Evolutionary conservation across 1,140 invertebrate species (phyloP).

Genomic region (silkworm (Bombyx mori)): ASM3026992v2 NC_085123.1:8524001-8524500

Average conservation of each 20-base stretch:
- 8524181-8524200: too few relatives aligned
- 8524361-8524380: slow-evolving; percentile 73
- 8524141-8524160: too few relatives aligned
- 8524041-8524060: too few relatives aligned
- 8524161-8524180: too few relatives aligned
- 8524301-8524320: slow-evolving; percentile 78
- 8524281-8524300: slow-evolving; percentile 77
- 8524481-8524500: slow-evolving; percentile 92
- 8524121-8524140: too few relatives aligned
- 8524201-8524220: too few relatives aligned
- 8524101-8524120: too few relatives aligned
- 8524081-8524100: too few relatives aligned
- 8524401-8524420: slow-evolving; percentile 74
- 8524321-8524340: slow-evolving; percentile 78
- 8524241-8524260: slow-evolving; percentile 4
- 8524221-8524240: too few relatives aligned
- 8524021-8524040: too few relatives aligned
- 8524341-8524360: slow-evolving; percentile 81
- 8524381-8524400: slow-evolving; percentile 81
- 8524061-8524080: too few relatives aligned
- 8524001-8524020: too few relatives aligned
- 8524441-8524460: slow-evolving; percentile 74
- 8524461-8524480: slow-evolving; percentile 81
- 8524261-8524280: slow-evolving; percentile 71
- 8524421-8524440: slow-evolving; percentile 71